Base-by-base conservation (phyloP, 2,113 vertebrate species). In the Pelvicachromis taeniatus region DNA sequence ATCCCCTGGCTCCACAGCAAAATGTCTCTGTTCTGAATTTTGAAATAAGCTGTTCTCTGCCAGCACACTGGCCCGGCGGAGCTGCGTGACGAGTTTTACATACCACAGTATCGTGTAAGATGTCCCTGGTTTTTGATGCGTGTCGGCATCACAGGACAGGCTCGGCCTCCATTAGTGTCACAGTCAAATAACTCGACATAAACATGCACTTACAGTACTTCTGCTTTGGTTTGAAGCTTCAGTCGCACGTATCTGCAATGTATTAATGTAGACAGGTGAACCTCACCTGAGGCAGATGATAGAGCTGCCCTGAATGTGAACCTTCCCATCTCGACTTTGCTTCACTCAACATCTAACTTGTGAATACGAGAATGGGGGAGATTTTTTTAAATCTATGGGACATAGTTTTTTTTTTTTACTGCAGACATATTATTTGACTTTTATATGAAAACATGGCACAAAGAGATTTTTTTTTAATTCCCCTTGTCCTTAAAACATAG, bases 81-180 rank as follows among this genome's bases (percentile, higher is more conserved):
- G 23, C 63, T 54, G 58, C 63, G 48, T 55, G 78, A 85, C 3
- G 10, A 40, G 11, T 29, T 86, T 88, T 90, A 81, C 58, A 58
- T 90, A 81, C 81, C 84, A 50, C 13, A 35, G 13, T 16, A 16
- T 52, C 23, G 40, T 83, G 42, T 38, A 65, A 84, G 80, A 84
- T 58, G 80, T 63, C 19, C 53, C 45, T 83, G 80, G 78, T 52
- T 59, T 75, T 35, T 92, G 61, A 84, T 87, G 88, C 80, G 31
- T 87, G 83, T 80, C 33, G 19, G 42, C 29, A 1, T 81, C 78
- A 61, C 55, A 59, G 55, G 56, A 21, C 65, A 81, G 81, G 35
- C 55, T 87, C 82, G 84, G 83, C 55, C 73, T 83, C 84, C 84
- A 81, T 93, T 82, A 87, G 85, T 83, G 82, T 93, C 84, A 84